phyloP scores from a whole-genome alignment of 1,140 invertebrate species.

The Pseudomyrmex sp. region DNA sequence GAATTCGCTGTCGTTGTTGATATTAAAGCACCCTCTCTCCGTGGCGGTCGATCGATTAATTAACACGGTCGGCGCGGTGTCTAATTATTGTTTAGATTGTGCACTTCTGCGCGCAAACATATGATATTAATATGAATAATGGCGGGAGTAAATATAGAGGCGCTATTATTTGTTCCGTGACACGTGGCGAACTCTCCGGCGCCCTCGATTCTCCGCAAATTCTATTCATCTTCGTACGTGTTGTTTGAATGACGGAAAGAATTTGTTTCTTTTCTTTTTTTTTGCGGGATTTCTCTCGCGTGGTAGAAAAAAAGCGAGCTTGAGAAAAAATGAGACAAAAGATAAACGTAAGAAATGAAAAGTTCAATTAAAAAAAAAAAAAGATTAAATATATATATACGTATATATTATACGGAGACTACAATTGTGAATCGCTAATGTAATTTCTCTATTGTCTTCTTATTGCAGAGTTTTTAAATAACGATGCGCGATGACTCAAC shows the following conservation, averaged over 20 bases:
- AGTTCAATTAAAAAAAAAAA: background rate
- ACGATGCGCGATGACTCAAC: conserved; percentile 85
- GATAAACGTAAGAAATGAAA: background rate
- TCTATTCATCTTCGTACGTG: background rate
- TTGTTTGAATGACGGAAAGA: background rate
- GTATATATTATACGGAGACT: background rate
- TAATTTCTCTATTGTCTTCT: background rate
- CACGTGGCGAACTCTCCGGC: conserved; percentile 15
- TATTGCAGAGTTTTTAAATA: conserved; percentile 82
- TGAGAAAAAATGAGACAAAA: background rate
- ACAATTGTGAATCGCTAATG: background rate
- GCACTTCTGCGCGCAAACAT: conserved; percentile 62
- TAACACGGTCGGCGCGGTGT: conserved; percentile 50
- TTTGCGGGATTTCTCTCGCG: background rate
- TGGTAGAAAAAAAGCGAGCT: background rate
- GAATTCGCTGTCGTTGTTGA: background rate
- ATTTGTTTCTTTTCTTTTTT: background rate
- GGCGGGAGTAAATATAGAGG: conserved; percentile 65
- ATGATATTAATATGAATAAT: conserved; percentile 66
- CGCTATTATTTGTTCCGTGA: conserved; percentile 34
- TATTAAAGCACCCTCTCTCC: conserved; percentile 31
- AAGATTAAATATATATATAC: background rate
- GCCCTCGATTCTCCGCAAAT: background rate
- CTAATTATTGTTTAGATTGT: conserved; percentile 68
- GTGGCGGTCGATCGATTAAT: conserved; percentile 65